Conservation (phyloP, 2,888 invertebrate genomes). For the Diaprepes abbreviatus region DNA sequence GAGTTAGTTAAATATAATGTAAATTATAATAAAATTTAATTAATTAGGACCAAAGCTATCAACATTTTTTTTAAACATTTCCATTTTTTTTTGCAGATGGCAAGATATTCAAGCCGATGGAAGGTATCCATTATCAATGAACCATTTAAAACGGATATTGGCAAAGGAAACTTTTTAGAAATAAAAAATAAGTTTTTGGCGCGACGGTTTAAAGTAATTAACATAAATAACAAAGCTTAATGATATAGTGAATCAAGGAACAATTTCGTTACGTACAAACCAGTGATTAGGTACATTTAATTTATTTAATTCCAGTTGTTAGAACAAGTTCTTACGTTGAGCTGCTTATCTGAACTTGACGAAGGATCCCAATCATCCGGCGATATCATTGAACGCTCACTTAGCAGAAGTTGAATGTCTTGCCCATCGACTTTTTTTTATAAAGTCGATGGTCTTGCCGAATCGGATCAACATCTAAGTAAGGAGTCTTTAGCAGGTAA, state of each 20-base stretch:
- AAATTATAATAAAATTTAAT: too few relatives aligned
- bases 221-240: too few relatives aligned
- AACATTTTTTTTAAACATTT: too few relatives aligned
- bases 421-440: too few relatives aligned
- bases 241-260: too few relatives aligned
- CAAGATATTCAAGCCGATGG: conserved; percentile 99
- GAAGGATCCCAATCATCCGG: conserved; percentile 97
- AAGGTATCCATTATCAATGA: conserved; percentile 98
- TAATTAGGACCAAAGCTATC: too few relatives aligned
- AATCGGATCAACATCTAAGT: conserved; percentile 97
- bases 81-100: conserved; percentile 77
- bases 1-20: too few relatives aligned
- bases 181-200: conserved; percentile 99
- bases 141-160: conserved; percentile 99
- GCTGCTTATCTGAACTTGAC: conserved; percentile 98
- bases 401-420: conserved; percentile 97
- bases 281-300: too few relatives aligned
- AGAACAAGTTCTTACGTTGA: conserved; percentile 96
- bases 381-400: conserved; percentile 97
- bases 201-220: conserved; percentile 92
- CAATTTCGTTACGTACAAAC: too few relatives aligned
- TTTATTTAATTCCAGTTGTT: conserved; percentile 80
- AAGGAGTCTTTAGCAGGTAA: conserved; percentile 89
- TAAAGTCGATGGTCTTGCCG: too few relatives aligned
- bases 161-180: conserved; percentile 98